A percentile compares a stretch with the other conserved stretches of the same genome.
Conservation (phyloP, 2,797 vertebrate species). For the Myotis daubentonii region DNA sequence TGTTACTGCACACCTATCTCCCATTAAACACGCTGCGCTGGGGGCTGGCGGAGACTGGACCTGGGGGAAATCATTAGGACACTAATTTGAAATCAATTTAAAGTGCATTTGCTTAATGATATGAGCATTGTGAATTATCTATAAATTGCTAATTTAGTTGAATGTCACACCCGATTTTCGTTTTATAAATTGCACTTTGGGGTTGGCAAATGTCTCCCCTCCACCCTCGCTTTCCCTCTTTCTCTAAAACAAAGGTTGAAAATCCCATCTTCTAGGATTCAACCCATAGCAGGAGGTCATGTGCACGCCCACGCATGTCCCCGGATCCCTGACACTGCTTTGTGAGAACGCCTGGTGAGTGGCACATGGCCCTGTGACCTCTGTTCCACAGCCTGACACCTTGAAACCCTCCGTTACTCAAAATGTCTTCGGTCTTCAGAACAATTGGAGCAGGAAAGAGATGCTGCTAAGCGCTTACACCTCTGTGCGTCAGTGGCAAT, state of each 20-base stretch:
- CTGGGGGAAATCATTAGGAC: constrained; percentile 83
- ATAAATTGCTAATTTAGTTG: constrained; percentile 84
- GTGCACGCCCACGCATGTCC: too few species aligned
- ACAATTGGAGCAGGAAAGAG: neutral
- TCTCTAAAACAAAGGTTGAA: neutral
- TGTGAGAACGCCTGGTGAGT: neutral
- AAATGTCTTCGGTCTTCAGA: neutral
- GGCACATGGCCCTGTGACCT: neutral
- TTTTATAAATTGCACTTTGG: constrained; percentile 65
- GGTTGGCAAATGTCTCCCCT: neutral
- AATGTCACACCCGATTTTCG: constrained; percentile 78
- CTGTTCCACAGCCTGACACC: neutral
- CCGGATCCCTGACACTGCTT: neutral
- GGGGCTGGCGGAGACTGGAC: constrained; percentile 69
- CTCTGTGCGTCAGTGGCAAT: neutral
- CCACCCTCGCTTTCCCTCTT: neutral
- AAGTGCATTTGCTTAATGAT: constrained; percentile 87
- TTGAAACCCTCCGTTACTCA: neutral
- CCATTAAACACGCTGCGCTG: constrained; percentile 20
- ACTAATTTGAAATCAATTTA: constrained; percentile 87
- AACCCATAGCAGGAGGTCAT: neutral
- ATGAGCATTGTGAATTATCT: constrained; percentile 81
- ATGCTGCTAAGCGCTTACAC: neutral
- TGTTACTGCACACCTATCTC: constrained; percentile 70
- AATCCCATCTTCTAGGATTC: neutral